Conservation (phyloP, 1,140 invertebrate species). For the Cydia strobilella region DNA sequence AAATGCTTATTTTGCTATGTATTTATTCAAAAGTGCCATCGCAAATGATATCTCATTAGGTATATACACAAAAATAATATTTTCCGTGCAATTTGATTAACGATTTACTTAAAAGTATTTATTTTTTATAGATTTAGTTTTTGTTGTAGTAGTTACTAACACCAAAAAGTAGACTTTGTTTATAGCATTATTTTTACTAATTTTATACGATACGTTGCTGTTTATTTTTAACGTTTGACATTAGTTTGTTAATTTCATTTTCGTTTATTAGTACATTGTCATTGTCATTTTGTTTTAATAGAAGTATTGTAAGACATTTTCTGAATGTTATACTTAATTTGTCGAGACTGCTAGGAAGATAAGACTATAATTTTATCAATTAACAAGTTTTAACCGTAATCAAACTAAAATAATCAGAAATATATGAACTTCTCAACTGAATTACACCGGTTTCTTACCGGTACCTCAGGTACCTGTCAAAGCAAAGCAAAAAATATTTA, state of each 20-base stretch:
- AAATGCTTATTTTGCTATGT: conserved; percentile 63
- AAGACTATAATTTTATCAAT: conserved; percentile 44
- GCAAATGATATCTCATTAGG: conserved; percentile 46
- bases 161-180: conserved; percentile 75
- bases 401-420: not conserved
- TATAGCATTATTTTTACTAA: conserved; percentile 63
- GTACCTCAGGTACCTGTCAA: too few relatives aligned
- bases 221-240: conserved; percentile 38
- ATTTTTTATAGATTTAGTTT: conserved; percentile 64
- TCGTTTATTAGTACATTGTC: conserved; percentile 15
- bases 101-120: conserved; percentile 68
- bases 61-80: conserved; percentile 34
- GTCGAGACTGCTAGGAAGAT: conserved; percentile 65
- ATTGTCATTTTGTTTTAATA: conserved; percentile 18
- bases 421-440: not conserved
- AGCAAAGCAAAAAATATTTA: too few relatives aligned
- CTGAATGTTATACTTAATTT: conserved; percentile 60
- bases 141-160: conserved; percentile 73
- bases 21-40: conserved; percentile 73
- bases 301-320: conserved; percentile 26
- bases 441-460: not conserved
- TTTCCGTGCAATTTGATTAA: conserved; percentile 65
- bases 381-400: conserved; percentile 31
- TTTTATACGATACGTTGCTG: conserved; percentile 49
- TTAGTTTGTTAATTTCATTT: conserved; percentile 19